Evolutionary conservation across 2,888 invertebrate genomes (phyloP).

Genomic region (Drosophila barbarae): DNA sequence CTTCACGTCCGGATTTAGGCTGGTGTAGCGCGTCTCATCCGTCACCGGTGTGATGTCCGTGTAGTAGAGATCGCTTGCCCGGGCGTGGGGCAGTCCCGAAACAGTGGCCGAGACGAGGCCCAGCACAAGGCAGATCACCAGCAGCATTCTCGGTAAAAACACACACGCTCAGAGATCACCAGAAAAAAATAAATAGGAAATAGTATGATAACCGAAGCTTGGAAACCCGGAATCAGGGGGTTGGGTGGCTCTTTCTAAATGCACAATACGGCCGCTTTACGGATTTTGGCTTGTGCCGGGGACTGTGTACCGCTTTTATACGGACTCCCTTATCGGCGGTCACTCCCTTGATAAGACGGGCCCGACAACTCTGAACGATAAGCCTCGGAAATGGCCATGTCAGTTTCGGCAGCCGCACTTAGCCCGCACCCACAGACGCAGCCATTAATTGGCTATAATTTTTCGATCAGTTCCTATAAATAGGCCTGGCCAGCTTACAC

Average conservation of each 20-base stretch:
- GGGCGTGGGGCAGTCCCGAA: slow-evolving; percentile 19
- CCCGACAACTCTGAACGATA: slow-evolving; percentile 38
- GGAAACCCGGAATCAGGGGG: too few relatives aligned
- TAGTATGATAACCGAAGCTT: background rate
- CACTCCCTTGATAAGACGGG: slow-evolving; percentile 42
- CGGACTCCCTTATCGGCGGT: slow-evolving; percentile 59
- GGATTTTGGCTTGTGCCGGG: slow-evolving; percentile 29
- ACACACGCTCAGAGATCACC: background rate
- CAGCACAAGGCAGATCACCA: slow-evolving; percentile 16
- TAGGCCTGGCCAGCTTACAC: slow-evolving; percentile 38
- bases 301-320: slow-evolving; percentile 51
- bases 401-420: slow-evolving; percentile 11
- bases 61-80: slow-evolving; percentile 62
- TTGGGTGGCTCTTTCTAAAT: slow-evolving; percentile 5
- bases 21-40: slow-evolving; percentile 61
- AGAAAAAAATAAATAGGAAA: slow-evolving; percentile 1
- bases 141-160: background rate
- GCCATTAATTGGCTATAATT: slow-evolving; percentile 55
- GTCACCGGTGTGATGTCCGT: slow-evolving; percentile 68
- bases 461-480: slow-evolving; percentile 59
- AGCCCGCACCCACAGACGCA: background rate
- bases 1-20: slow-evolving; percentile 50
- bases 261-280: slow-evolving; percentile 19
- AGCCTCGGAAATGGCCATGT: slow-evolving; percentile 35
- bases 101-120: slow-evolving; percentile 2